These are phyloP conservation scores for Cecropterus lyciades DNA, from an alignment of 1,140 invertebrate species.

Conservation along the genomic window DNA sequence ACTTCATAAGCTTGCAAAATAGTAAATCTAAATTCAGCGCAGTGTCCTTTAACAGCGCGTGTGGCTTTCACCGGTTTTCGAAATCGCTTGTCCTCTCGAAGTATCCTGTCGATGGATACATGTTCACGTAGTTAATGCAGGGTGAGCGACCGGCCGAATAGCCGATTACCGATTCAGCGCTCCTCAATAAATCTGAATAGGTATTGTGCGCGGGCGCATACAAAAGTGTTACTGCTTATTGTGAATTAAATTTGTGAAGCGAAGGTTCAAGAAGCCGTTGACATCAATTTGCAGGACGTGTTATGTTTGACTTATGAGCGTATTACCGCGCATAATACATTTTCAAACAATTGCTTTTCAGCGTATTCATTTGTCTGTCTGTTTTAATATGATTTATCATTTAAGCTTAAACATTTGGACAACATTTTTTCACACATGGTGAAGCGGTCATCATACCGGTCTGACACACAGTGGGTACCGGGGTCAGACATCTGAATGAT, in stretches of 20 bases:
- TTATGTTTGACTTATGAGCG: slow-evolving; percentile 51
- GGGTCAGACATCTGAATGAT: too few species aligned
- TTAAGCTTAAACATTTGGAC: too few species aligned
- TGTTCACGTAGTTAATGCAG: slow-evolving; percentile 49
- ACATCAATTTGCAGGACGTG: slow-evolving; percentile 66
- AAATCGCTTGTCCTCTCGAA: slow-evolving; percentile 54
- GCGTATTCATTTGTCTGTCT: too few species aligned
- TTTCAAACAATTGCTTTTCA: too few species aligned
- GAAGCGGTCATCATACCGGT: too few species aligned
- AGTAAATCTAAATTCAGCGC: slow-evolving; percentile 30
- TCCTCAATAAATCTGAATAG: slow-evolving; percentile 77
- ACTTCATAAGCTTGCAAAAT: neutral
- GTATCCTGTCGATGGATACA: slow-evolving; percentile 57
- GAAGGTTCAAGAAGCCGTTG: slow-evolving; percentile 64
- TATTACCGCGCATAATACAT: slow-evolving; percentile 2
- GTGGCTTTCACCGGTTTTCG: slow-evolving; percentile 39
- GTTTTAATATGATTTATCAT: too few species aligned
- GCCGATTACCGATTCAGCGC: slow-evolving; percentile 70
- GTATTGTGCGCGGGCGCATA: slow-evolving; percentile 75
- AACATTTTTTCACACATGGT: too few species aligned
- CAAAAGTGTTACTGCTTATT: slow-evolving; percentile 71
- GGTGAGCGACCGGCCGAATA: slow-evolving; percentile 68
- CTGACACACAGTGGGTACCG: too few species aligned
- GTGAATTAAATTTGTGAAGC: slow-evolving; percentile 71
- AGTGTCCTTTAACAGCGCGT: slow-evolving; percentile 10